Percentiles rank a stretch among this genome's conserved stretches.
Evolutionary conservation across 1,140 invertebrate species (phyloP).

Genomic region (Pissodes strobi): DNA sequence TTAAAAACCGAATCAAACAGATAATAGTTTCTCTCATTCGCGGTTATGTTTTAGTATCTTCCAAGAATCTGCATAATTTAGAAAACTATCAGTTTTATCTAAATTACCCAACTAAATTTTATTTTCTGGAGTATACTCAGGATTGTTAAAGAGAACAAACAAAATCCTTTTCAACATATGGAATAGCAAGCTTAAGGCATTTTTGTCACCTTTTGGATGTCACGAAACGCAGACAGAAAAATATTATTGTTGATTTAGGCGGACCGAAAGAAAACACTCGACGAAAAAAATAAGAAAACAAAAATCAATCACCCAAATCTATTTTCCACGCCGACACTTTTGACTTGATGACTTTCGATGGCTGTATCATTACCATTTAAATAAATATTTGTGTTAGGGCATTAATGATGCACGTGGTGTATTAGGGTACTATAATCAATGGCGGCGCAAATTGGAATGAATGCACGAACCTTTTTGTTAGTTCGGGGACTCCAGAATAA

Average conservation of each 20-base stretch:
- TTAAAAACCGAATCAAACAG: no score
- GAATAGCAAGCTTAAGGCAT: no score
- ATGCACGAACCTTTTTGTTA: no score
- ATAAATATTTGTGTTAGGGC: conserved; percentile 7
- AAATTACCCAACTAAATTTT: no score
- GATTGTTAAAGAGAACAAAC: no score
- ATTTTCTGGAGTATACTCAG: no score
- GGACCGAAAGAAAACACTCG: neutral
- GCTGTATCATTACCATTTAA: conserved; percentile 6
- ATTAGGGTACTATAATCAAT: neutral
- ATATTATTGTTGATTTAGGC: neutral
- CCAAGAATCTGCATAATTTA: no score
- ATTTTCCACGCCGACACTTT: conserved; percentile 2
- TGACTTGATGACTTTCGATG: neutral
- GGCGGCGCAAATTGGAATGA: neutral
- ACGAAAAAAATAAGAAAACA: conserved; percentile 3
- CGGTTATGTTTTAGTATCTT: no score
- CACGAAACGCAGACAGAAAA: neutral
- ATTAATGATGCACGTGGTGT: conserved; percentile 8
- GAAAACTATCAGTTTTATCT: no score
- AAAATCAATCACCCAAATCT: neutral
- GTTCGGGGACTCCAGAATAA: no score
- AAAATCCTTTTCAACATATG: no score
- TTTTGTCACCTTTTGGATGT: neutral
- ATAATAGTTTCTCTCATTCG: no score